These are phyloP conservation scores for Blennius ocellaris DNA, from an alignment of 2,113 vertebrate species.

Conservation along the genomic window DNA sequence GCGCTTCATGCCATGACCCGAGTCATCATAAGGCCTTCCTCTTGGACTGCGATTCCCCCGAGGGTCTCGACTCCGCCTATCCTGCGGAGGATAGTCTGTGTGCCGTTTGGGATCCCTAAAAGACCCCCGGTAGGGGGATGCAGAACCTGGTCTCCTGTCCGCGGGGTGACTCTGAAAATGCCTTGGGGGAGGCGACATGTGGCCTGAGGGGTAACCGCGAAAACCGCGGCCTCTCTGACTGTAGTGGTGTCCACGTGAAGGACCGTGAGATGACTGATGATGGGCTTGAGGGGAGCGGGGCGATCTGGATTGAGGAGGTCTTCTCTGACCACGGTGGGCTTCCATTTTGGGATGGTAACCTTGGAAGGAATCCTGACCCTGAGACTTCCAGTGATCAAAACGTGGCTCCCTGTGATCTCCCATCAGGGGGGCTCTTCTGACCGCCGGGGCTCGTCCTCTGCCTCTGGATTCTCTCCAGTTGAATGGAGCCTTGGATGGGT, in stretches of 20 bases:
- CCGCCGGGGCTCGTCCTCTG: slow-evolving; percentile 74
- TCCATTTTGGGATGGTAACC: slow-evolving; percentile 75
- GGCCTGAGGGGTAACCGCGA: slow-evolving; percentile 69
- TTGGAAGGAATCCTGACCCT: slow-evolving; percentile 76
- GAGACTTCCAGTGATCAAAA: slow-evolving; percentile 76
- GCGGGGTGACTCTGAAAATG: slow-evolving; percentile 73
- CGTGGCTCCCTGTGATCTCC: slow-evolving; percentile 76
- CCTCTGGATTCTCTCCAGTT: slow-evolving; percentile 79
- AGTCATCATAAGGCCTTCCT: slow-evolving; percentile 70
- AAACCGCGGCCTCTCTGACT: slow-evolving; percentile 74
- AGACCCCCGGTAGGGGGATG: slow-evolving; percentile 59
- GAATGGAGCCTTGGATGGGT: slow-evolving; percentile 58
- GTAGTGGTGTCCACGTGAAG: slow-evolving; percentile 61
- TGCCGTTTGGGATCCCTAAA: slow-evolving; percentile 75
- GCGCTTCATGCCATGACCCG: slow-evolving; percentile 72
- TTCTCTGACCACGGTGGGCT: slow-evolving; percentile 75
- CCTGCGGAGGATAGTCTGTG: slow-evolving; percentile 66
- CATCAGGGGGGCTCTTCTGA: slow-evolving; percentile 72
- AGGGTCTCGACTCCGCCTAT: slow-evolving; percentile 72
- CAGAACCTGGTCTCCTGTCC: slow-evolving; percentile 71
- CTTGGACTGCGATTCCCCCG: slow-evolving; percentile 67
- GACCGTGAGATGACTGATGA: slow-evolving; percentile 71
- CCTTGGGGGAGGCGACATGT: slow-evolving; percentile 75
- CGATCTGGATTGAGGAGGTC: slow-evolving; percentile 66
- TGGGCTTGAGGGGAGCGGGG: slow-evolving; percentile 70